Evolutionary conservation across 1,140 invertebrate species (phyloP), one percentile per base, ranked within the genome.

Genomic region (Leucophenga varia): DNA sequence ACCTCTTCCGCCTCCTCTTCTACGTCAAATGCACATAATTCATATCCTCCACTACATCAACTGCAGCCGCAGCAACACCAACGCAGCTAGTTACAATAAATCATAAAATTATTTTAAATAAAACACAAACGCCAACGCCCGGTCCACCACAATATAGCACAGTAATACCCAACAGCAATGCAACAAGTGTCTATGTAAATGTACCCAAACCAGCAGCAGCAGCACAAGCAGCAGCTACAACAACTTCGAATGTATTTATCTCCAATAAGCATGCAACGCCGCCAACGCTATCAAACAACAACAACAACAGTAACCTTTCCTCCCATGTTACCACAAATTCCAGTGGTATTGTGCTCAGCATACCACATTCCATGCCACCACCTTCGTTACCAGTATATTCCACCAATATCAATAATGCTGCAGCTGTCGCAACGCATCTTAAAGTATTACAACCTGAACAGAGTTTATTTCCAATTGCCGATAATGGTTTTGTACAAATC

Each of bases 401-500:
- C 12, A n/a, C 25, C 14, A 30, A 18, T 21, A 36, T 3, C 14
- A 31, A n/a, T 9, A 21, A 17, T 7, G 2, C 47, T 28, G 39
- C 17, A 30, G 8, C 43, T 14, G 45, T 42, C 19, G 17, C 46
- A 16, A 55, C 43, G 30, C 48, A 58, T 30, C 28, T 65, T 3
- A 48, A 57, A 25, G 35, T 37, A 6, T 12, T 37, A 17, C 35
- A 6, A 16, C 35, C 14, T 5, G 4, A 6, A 12, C 43, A 50
- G 14, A 56, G 65, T 4, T 13, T 70, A 55, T 57, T 72, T 51
- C 56, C 72, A 21, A 74, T 74, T 37, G 72, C 72, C 43, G 72
- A 74, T 72, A 74, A 72, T 69, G 57, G 59, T 34, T 74, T 67
- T 57, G 60, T 74, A 40, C 71, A 71, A 72, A 69, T 72, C 50